These are phyloP conservation scores for Lithodes maja DNA, from an alignment of 2,888 invertebrate species.

Conservation along the genomic window DNA sequence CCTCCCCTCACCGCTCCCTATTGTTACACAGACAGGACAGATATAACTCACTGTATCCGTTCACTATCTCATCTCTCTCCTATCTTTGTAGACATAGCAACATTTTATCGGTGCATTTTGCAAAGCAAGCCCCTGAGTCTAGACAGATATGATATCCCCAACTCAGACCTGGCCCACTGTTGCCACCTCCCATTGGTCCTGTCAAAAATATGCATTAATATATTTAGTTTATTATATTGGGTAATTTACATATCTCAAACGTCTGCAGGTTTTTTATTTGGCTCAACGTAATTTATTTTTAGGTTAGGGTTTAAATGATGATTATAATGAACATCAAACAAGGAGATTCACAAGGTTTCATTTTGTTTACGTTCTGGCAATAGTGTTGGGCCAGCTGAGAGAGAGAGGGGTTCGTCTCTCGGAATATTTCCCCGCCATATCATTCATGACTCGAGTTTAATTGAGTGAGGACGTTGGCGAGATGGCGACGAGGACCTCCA, in stretches of 20 bases:
- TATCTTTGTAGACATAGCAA: not conserved
- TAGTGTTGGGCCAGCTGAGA: not conserved
- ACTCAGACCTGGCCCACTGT: not conserved
- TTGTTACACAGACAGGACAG: not conserved
- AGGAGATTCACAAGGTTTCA: not conserved
- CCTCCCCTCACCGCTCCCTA: not conserved
- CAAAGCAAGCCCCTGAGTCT: not conserved
- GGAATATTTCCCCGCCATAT: not conserved
- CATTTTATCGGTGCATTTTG: not conserved
- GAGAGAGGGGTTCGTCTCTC: not conserved
- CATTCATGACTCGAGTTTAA: not conserved
- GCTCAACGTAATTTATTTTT: too few species aligned
- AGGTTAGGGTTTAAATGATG: too few species aligned
- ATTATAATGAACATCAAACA: not conserved
- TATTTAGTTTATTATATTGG: too few species aligned
- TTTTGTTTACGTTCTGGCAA: conserved; percentile 2
- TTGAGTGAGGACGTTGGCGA: not conserved
- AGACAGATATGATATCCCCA: not conserved
- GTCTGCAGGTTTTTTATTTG: too few species aligned
- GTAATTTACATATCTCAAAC: too few species aligned
- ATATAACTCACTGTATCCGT: not conserved
- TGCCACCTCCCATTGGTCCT: not conserved
- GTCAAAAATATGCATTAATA: too few species aligned
- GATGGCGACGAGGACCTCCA: conserved; percentile 39
- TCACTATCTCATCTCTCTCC: not conserved